Percentiles rank a stretch among this genome's conserved stretches.
phyloP scores from a whole-genome alignment of 1,140 invertebrate species.

The Charaxes varanes region DNA sequence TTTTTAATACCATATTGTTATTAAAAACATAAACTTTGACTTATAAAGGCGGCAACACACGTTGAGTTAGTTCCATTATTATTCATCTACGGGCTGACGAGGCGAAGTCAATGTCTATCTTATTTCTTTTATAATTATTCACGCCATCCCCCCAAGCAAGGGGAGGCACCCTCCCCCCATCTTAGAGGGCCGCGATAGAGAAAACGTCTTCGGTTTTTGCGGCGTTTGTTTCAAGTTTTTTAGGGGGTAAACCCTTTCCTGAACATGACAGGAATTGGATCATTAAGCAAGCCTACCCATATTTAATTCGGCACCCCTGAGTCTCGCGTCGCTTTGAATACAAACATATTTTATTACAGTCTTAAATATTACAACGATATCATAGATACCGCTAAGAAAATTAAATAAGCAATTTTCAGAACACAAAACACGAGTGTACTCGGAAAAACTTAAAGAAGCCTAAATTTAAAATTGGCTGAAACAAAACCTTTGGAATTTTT shows the following conservation, averaged over 20 bases:
- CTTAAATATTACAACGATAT: no score
- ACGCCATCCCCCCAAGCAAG: slow-evolving; percentile 45
- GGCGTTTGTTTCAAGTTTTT: slow-evolving; percentile 73
- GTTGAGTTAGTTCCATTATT: slow-evolving; percentile 66
- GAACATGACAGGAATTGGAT: slow-evolving; percentile 73
- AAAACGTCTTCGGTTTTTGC: slow-evolving; percentile 71
- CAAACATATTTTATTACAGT: slow-evolving; percentile 9
- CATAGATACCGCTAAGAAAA: no score
- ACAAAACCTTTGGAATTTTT: no score
- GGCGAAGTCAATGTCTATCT: slow-evolving; percentile 69
- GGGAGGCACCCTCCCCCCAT: slow-evolving; percentile 22
- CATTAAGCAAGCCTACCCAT: slow-evolving; percentile 64
- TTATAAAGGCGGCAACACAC: slow-evolving; percentile 41
- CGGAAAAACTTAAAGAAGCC: no score
- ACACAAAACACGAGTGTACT: no score
- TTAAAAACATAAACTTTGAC: no score
- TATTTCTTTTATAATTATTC: slow-evolving; percentile 74
- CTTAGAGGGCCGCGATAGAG: slow-evolving; percentile 35
- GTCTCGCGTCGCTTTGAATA: slow-evolving; percentile 40
- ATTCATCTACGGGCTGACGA: slow-evolving; percentile 64
- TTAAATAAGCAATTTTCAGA: no score
- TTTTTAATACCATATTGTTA: no score
- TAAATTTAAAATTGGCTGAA: no score
- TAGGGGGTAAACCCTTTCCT: slow-evolving; percentile 72
- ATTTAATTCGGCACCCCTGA: slow-evolving; percentile 52